Evolutionary conservation across 2,113 vertebrate species (phyloP).

Genomic region (Melospiza georgiana): DNA sequence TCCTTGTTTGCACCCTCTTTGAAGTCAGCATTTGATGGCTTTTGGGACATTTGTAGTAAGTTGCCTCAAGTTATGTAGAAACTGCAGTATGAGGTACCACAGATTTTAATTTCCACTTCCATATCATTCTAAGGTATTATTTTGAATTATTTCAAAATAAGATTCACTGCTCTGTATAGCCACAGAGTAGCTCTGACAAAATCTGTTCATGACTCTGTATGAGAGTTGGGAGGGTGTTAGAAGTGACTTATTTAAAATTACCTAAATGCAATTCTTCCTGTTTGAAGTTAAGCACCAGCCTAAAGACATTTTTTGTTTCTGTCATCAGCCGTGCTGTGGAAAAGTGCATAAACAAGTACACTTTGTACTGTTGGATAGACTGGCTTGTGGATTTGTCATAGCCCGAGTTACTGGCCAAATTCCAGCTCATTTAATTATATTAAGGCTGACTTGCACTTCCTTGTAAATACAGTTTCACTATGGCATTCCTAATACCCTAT

Average conservation of each 20-base stretch:
- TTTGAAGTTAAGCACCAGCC: background rate
- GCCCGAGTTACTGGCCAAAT: slow-evolving; percentile 27
- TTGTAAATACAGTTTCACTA: background rate
- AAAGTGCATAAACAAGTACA: slow-evolving; percentile 53
- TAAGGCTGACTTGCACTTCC: slow-evolving; percentile 19
- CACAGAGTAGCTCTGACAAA: background rate
- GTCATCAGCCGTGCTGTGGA: background rate
- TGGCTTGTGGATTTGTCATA: slow-evolving; percentile 42
- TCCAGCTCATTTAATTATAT: slow-evolving; percentile 19
- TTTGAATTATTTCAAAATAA: background rate
- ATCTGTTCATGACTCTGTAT: background rate
- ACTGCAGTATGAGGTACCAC: background rate
- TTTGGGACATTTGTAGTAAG: background rate
- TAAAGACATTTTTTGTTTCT: background rate
- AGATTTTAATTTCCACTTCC: background rate
- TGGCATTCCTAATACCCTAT: background rate
- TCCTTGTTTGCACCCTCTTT: background rate
- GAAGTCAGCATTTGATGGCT: background rate
- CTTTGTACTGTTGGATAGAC: slow-evolving; percentile 30
- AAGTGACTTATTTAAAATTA: background rate
- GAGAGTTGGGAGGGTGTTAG: background rate
- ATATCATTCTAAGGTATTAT: background rate
- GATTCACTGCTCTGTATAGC: background rate
- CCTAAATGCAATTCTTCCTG: background rate
- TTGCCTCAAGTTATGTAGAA: background rate